Percentiles rank a stretch among this genome's conserved stretches.
Conservation (phyloP, 1,140 invertebrate genomes). For the Sesamia nonagrioides region DNA sequence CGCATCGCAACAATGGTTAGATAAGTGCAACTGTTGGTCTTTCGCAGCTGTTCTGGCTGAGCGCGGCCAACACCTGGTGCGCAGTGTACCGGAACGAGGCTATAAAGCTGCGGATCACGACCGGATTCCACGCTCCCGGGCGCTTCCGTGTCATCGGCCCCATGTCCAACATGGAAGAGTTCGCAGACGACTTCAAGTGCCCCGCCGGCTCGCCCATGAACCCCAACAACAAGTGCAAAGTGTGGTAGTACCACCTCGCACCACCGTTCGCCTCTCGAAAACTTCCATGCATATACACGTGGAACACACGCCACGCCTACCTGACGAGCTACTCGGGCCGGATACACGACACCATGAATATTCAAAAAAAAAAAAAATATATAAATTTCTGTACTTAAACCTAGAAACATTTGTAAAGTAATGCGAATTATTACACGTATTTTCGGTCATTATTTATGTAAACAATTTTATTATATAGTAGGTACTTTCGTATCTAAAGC, state of each 20-base stretch:
- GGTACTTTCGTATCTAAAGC: slow-evolving; percentile 12
- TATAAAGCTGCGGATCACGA: slow-evolving; percentile 92
- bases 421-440: slow-evolving; percentile 33
- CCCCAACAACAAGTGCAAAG: slow-evolving; percentile 94
- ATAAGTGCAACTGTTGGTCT: slow-evolving; percentile 7
- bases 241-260: slow-evolving; percentile 89
- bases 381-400: slow-evolving; percentile 31
- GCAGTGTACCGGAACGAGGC: slow-evolving; percentile 90
- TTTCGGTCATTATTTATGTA: slow-evolving; percentile 36
- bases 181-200: slow-evolving; percentile 96
- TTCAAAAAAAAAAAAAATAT: neutral
- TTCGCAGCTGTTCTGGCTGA: slow-evolving; percentile 90
- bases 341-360: slow-evolving; percentile 8
- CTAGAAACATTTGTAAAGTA: neutral
- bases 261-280: slow-evolving; percentile 3
- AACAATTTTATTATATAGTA: slow-evolving; percentile 37
- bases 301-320: slow-evolving; percentile 10
- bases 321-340: slow-evolving; percentile 31
- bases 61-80: slow-evolving; percentile 89
- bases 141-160: slow-evolving; percentile 95
- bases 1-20: slow-evolving; percentile 7
- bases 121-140: slow-evolving; percentile 93
- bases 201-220: slow-evolving; percentile 95
- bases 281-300: slow-evolving; percentile 9
- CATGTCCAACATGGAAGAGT: slow-evolving; percentile 96